Conservation (phyloP, 2,888 invertebrate genomes). For the Amitus sp. region DNA sequence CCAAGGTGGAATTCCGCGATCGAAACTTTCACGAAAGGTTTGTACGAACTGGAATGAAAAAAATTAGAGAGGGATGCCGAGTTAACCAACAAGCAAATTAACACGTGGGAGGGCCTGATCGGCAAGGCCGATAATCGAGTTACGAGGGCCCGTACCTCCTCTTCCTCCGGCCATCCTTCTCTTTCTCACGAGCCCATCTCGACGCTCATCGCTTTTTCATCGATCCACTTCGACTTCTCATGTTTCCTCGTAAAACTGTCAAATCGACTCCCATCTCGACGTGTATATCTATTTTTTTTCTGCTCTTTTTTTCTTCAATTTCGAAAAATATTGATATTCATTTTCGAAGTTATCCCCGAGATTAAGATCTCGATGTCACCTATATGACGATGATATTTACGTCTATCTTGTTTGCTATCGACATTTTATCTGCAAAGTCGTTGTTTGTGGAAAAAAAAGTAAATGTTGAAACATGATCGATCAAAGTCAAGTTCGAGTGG, state of each 20-base stretch:
- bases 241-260: background rate
- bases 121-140: constrained; percentile 60
- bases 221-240: background rate
- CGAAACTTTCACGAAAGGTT: constrained; percentile 27
- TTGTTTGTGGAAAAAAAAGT: too few relatives aligned
- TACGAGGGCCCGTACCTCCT: constrained; percentile 48
- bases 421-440: too few relatives aligned
- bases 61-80: constrained; percentile 38
- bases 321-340: background rate
- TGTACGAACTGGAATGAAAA: constrained; percentile 18
- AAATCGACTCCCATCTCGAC: background rate
- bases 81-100: constrained; percentile 65
- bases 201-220: constrained; percentile 24
- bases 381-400: too few relatives aligned
- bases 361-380: too few relatives aligned
- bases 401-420: too few relatives aligned
- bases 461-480: too few relatives aligned
- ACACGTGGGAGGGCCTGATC: constrained; percentile 65
- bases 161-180: constrained; percentile 16
- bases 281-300: too few relatives aligned
- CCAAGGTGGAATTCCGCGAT: background rate
- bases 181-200: constrained; percentile 43
- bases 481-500: too few relatives aligned
- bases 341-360: background rate
- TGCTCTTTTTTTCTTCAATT: background rate